Conservation (phyloP, 35 echinoderm and acorn worm species). For the Antedon bifida region DNA sequence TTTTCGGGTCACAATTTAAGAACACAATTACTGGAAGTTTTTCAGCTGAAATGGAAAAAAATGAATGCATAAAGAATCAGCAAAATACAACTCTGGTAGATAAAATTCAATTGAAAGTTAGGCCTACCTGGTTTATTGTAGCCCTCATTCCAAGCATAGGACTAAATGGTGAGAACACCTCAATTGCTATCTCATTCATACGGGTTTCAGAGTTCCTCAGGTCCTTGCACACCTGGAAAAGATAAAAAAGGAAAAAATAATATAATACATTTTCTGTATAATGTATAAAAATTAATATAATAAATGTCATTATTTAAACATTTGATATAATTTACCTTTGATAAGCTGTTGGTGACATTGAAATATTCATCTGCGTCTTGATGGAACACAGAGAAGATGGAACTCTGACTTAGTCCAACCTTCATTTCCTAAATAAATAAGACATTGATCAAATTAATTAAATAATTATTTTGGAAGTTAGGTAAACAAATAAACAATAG, state of each 20-base stretch:
- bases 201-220: slow-evolving; percentile 46
- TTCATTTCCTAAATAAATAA: slow-evolving; percentile 74
- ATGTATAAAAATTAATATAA: too few relatives aligned
- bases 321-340: slow-evolving; percentile 94
- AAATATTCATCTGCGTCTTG: slow-evolving; percentile 94
- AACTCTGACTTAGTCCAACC: slow-evolving; percentile 74
- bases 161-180: slow-evolving; percentile 83
- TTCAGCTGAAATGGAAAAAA: too few relatives aligned
- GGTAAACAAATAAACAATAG: too few relatives aligned
- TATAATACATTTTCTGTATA: too few relatives aligned
- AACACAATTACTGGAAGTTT: too few relatives aligned
- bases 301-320: too few relatives aligned
- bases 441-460: neutral
- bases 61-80: too few relatives aligned
- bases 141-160: slow-evolving; percentile 94
- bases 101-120: neutral
- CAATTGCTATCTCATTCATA: slow-evolving; percentile 90
- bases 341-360: slow-evolving; percentile 91
- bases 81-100: neutral
- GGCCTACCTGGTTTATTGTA: slow-evolving; percentile 45
- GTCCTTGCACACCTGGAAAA: slow-evolving; percentile 68
- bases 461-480: too few relatives aligned
- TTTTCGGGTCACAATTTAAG: too few relatives aligned
- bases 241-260: neutral
- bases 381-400: slow-evolving; percentile 64